These are phyloP conservation scores for Hirtodrosophila confusa DNA, from an alignment of 2,888 invertebrate genomes.

Conservation along the genomic window DNA sequence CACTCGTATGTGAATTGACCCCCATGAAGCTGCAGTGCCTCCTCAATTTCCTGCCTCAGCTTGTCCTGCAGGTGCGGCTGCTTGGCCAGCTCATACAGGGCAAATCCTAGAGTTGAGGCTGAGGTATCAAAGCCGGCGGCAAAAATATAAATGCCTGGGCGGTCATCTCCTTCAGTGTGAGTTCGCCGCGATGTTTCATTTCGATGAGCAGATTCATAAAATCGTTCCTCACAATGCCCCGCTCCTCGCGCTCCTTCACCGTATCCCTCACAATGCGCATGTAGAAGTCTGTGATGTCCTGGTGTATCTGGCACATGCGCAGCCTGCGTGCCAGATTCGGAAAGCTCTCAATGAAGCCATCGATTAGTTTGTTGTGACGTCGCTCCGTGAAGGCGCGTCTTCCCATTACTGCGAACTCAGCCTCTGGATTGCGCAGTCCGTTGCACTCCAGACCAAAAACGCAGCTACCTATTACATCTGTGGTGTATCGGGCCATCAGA, in stretches of 20 bases:
- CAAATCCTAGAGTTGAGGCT: constrained; percentile 84
- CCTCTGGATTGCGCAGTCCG: constrained; percentile 80
- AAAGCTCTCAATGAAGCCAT: constrained; percentile 57
- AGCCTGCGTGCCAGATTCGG: constrained; percentile 61
- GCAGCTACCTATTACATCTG: constrained; percentile 85
- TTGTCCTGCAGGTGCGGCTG: constrained; percentile 84
- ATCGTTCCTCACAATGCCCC: constrained; percentile 82
- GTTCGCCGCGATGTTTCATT: constrained; percentile 67
- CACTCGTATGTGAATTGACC: constrained; percentile 82
- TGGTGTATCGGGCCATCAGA: constrained; percentile 83
- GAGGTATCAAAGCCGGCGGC: constrained; percentile 86
- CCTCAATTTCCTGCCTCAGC: constrained; percentile 83
- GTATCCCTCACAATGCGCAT: constrained; percentile 80
- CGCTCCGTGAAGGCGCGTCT: constrained; percentile 63
- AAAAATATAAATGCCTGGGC: constrained; percentile 86
- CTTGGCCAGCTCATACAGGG: constrained; percentile 85
- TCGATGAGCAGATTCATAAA: constrained; percentile 85
- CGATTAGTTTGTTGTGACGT: constrained; percentile 41
- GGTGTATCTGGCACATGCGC: constrained; percentile 55
- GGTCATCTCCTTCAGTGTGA: constrained; percentile 84
- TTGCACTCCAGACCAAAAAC: constrained; percentile 84
- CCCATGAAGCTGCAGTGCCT: constrained; percentile 77
- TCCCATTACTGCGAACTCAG: constrained; percentile 80
- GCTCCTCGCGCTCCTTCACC: constrained; percentile 80
- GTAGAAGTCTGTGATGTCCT: constrained; percentile 73